A percentile compares a stretch with the other conserved stretches of the same genome.
phyloP scores from a whole-genome alignment of 2,113 vertebrate species.

The Gallinago media region DNA sequence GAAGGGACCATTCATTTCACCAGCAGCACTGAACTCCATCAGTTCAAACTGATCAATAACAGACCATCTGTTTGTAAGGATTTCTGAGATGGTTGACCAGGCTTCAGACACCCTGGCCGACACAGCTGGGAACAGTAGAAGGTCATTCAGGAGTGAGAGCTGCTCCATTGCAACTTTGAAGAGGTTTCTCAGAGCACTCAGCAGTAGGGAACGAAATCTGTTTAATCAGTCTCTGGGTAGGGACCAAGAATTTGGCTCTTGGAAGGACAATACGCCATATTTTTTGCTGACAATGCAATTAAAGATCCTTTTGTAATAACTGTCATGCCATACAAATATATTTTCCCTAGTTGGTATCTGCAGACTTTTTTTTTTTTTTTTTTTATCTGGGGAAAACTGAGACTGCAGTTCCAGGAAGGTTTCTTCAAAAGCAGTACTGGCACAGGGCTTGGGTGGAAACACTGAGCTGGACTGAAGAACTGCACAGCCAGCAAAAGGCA shows the following conservation, averaged over 20 bases:
- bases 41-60: not conserved
- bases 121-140: not conserved
- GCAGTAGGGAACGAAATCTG: not conserved
- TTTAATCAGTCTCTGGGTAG: not conserved
- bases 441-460: not conserved
- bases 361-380: not conserved
- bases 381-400: not conserved
- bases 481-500: not conserved
- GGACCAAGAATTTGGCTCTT: not conserved
- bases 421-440: conserved; percentile 2
- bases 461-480: not conserved
- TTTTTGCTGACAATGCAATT: not conserved
- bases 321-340: not conserved
- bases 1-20: not conserved
- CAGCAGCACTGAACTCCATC: not conserved
- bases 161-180: not conserved
- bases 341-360: not conserved
- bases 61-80: not conserved
- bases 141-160: not conserved
- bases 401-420: not conserved
- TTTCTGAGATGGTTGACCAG: not conserved
- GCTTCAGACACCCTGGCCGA: not conserved
- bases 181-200: not conserved
- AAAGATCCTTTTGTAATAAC: not conserved
- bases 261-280: not conserved